Base-by-base conservation (phyloP, 2,888 invertebrate genomes). In the Dicyrtomina minuta region DNA sequence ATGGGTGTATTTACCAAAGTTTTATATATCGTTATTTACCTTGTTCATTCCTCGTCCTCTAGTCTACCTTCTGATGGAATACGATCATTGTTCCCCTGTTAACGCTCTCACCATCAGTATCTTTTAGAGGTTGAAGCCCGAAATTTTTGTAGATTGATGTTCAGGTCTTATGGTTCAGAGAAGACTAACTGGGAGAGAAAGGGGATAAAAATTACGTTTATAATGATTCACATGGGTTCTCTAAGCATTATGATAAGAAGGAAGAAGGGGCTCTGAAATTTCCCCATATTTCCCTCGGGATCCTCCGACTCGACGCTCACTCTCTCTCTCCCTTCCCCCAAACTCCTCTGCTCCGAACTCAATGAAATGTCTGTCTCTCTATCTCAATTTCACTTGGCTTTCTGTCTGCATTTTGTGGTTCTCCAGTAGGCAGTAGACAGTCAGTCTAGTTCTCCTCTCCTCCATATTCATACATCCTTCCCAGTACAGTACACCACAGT, bases 181-280 rank as follows among this genome's bases (percentile, higher is more conserved):
- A 65, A 56, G 39, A 65, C 39, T 24, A 65, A 55, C 24, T 43
- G 55, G 55, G 55, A 68, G 73, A 70, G 66, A 70, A 67, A 72
- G 74, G 73, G 75, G 74, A 75, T 76, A 78, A 78, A 76, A 77
- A 77, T 77, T 77, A 76, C 76, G 73, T 73, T 74, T 74, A 74
- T 76, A 78, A 78, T 78, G 77, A 78, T 78, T 76, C 77, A 75
- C 77, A 74, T 74, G 76, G 76, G 76, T 71, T 75, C 77, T 70
- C 70, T 73, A 70, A 74, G 75, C 73, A 74, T 75, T 75, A 75
- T 75, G 75, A 77, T 75, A 74, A 75, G 74, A 68, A 76, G 72
- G 68, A 72, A 62, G 68, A 58, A 74, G 72, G 73, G 75, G 73
- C 70, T 70, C 65, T 43, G 70, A 75, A 76, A 75, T 72, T 76